phyloP scores from a whole-genome alignment of 2,113 vertebrate genomes.

The Anarhynchus alexandrinus region DNA sequence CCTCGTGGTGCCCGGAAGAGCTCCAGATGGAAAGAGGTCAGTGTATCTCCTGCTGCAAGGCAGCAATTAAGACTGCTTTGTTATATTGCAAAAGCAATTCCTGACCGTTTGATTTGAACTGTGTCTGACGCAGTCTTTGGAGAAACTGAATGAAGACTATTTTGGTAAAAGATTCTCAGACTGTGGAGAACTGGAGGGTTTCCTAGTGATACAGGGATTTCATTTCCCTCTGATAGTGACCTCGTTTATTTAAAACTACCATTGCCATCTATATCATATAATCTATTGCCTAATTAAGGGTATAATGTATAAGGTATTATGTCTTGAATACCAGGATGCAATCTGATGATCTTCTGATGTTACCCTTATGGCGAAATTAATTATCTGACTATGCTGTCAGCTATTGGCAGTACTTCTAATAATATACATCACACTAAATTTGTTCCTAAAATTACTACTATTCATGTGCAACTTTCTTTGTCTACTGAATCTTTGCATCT shows the following conservation, averaged over 20 bases:
- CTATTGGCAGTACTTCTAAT: background rate
- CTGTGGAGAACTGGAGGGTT: background rate
- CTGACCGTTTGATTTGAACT: background rate
- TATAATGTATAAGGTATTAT: background rate
- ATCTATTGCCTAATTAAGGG: background rate
- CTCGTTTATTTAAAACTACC: background rate
- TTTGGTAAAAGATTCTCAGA: background rate
- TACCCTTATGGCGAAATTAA: background rate
- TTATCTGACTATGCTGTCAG: background rate
- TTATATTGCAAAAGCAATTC: background rate
- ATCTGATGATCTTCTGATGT: background rate
- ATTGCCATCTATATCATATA: background rate
- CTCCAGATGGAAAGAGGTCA: background rate
- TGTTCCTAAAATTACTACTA: background rate
- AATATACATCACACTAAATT: background rate
- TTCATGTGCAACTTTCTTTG: background rate
- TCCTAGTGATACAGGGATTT: background rate
- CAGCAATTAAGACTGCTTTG: background rate
- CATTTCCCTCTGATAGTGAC: background rate
- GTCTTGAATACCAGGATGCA: background rate
- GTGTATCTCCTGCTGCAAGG: background rate
- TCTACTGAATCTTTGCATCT: background rate
- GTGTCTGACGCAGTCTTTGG: background rate
- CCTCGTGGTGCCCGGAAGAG: fast-evolving
- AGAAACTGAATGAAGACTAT: background rate